Evolutionary conservation across 2,113 vertebrate species (phyloP).

Genomic region (Nannobrachium achirus): DNA sequence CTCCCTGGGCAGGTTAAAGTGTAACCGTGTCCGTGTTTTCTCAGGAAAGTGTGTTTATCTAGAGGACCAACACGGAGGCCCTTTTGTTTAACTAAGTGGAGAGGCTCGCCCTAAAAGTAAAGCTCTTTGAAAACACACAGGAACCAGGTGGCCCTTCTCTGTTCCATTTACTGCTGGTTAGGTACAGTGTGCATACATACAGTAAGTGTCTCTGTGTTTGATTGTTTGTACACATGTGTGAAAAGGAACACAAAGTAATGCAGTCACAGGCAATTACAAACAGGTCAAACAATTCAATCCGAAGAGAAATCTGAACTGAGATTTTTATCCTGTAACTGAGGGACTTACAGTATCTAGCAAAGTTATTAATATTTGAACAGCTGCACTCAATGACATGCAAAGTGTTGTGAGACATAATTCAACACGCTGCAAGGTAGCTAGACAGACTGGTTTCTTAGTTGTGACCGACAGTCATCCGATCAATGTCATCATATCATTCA

Average conservation of each 20-base stretch:
- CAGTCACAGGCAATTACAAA: conserved; percentile 1
- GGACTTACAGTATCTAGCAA: conserved; percentile 6
- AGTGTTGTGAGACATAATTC: conserved; percentile 16
- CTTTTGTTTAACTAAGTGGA: conserved; percentile 82
- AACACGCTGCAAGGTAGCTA: background rate
- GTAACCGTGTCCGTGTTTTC: conserved; percentile 81
- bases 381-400: conserved; percentile 59
- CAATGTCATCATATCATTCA: background rate
- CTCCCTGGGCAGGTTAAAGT: conserved; percentile 78
- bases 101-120: conserved; percentile 74
- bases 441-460: background rate
- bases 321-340: conserved; percentile 24
- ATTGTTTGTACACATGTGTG: conserved; percentile 53
- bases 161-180: conserved; percentile 45
- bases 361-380: conserved; percentile 18
- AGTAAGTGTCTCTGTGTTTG: conserved; percentile 59
- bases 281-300: conserved; percentile 13
- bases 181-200: conserved; percentile 58
- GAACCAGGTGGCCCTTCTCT: conserved; percentile 59
- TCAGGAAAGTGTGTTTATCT: conserved; percentile 81
- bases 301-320: conserved; percentile 3
- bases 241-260: conserved; percentile 32
- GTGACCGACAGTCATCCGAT: background rate
- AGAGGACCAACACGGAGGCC: conserved; percentile 76
- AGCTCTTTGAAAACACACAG: conserved; percentile 65